Evolutionary conservation across 2,113 vertebrate genomes (phyloP).

Genomic region (Antechinus flavipes): DNA sequence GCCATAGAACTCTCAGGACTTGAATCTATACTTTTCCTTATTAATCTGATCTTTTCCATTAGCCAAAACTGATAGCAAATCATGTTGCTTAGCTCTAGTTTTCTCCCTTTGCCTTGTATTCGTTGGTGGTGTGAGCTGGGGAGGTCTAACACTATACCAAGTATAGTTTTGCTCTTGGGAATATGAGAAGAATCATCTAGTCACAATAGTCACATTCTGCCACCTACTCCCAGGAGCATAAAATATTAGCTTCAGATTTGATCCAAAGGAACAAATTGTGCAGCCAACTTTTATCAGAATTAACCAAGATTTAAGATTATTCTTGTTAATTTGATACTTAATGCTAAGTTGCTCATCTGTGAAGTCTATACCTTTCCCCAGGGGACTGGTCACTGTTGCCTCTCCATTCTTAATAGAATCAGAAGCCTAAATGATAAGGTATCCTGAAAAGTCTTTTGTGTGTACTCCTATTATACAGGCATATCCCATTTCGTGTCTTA

Average conservation of each 20-base stretch:
- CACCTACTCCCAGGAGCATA: background rate
- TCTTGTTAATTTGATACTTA: background rate
- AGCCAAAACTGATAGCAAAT: slow-evolving; percentile 51
- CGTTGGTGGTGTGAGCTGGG: background rate
- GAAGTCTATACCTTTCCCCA: background rate
- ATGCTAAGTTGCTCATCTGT: background rate
- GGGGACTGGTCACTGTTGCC: background rate
- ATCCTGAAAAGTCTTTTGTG: background rate
- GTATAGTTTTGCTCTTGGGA: background rate
- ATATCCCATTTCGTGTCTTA: background rate
- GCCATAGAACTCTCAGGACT: slow-evolving; percentile 58
- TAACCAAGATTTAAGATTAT: background rate
- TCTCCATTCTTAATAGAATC: background rate
- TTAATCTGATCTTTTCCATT: slow-evolving; percentile 62
- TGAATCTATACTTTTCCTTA: slow-evolving; percentile 47
- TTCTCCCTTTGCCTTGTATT: background rate
- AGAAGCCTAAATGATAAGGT: background rate
- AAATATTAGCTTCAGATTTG: background rate
- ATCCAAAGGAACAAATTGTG: background rate
- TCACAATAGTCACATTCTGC: background rate
- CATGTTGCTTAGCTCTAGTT: background rate
- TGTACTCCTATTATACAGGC: background rate
- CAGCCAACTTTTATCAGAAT: background rate
- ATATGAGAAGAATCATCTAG: background rate
- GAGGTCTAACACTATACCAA: background rate